Conservation (phyloP, 2,113 vertebrate species). For the Nothoprocta perdicaria region DNA sequence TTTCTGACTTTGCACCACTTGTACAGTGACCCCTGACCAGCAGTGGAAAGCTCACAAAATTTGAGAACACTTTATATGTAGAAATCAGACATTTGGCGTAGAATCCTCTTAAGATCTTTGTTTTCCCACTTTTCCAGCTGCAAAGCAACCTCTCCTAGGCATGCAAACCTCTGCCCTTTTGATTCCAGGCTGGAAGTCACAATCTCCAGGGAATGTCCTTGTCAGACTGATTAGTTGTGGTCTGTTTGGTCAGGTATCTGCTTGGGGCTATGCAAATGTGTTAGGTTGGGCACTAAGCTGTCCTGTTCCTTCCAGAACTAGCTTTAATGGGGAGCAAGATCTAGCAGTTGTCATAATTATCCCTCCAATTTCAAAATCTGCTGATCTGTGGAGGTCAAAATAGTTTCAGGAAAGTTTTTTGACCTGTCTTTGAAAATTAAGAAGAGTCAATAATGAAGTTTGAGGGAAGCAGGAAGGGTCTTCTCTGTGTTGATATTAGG, state of each 20-base stretch:
- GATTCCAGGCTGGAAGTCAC: neutral
- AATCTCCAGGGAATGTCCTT: neutral
- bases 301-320: neutral
- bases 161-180: neutral
- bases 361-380: neutral
- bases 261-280: neutral
- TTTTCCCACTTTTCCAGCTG: neutral
- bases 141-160: neutral
- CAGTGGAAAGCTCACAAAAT: neutral
- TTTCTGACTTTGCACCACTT: neutral
- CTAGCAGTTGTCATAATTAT: neutral
- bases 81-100: neutral
- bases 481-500: accelerated
- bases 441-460: neutral
- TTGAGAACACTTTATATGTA: neutral
- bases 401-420: neutral
- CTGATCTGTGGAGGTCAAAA: neutral
- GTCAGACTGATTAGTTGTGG: neutral
- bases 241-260: neutral
- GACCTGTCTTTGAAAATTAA: neutral
- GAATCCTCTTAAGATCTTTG: neutral
- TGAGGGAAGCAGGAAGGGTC: neutral
- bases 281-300: neutral
- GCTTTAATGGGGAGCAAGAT: neutral
- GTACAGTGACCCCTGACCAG: neutral